These are phyloP conservation scores for Spialia ferax DNA, from an alignment of 2,888 invertebrate species.

Conservation along the genomic window DNA sequence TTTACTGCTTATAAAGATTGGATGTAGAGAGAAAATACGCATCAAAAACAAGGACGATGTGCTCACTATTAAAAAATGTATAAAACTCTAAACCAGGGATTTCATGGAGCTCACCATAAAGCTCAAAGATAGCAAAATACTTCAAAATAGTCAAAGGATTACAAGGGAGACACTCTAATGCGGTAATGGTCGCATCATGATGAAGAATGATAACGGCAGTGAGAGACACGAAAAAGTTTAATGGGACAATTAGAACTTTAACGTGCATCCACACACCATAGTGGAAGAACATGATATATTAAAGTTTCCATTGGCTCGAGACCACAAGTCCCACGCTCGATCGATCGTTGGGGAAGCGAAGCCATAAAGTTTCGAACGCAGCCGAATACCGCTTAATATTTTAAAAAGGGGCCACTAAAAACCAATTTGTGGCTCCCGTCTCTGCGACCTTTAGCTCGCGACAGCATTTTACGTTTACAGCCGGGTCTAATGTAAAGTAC, in stretches of 20 bases:
- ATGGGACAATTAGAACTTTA: conserved; percentile 3
- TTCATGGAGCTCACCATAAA: no score
- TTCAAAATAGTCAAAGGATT: no score
- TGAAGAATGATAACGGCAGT: no score
- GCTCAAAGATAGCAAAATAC: no score
- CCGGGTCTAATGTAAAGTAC: conserved; percentile 26
- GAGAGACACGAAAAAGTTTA: neutral
- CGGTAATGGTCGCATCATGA: no score
- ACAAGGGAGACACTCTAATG: no score
- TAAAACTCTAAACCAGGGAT: no score
- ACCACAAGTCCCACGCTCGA: conserved; percentile 29
- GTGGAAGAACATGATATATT: conserved; percentile 22
- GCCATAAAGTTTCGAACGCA: conserved; percentile 37
- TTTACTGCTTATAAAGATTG: no score
- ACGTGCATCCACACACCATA: conserved; percentile 1
- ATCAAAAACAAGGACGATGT: no score
- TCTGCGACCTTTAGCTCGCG: conserved; percentile 30
- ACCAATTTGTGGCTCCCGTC: conserved; percentile 18
- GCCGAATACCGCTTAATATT: conserved; percentile 39
- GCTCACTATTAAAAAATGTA: no score
- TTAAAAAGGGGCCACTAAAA: conserved; percentile 35
- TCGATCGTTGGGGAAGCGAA: conserved; percentile 35
- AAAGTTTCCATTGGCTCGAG: conserved; percentile 28
- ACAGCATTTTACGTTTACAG: conserved; percentile 28
- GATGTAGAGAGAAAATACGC: no score